These are phyloP conservation scores for Melanotaenia parkinsoni DNA, from an alignment of 2,797 vertebrate species.

Conservation along the genomic window DNA sequence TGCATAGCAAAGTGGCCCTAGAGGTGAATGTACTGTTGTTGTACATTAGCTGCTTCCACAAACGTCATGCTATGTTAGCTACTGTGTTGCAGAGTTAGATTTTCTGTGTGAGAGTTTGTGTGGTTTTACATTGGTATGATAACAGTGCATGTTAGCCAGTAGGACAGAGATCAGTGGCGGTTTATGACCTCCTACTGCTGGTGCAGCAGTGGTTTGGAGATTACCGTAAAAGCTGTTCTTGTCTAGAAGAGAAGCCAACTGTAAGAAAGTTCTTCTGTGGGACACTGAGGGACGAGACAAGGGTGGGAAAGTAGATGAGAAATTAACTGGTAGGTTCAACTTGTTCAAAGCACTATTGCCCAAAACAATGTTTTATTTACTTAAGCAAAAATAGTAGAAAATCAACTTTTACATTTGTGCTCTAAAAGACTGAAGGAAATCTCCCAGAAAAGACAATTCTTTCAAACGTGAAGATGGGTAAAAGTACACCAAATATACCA, in stretches of 20 bases:
- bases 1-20: constrained; percentile 58
- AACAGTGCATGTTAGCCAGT: constrained; percentile 18
- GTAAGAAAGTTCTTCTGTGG: not conserved
- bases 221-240: constrained; percentile 53
- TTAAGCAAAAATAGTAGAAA: no score
- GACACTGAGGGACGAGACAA: not conserved
- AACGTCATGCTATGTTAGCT: constrained; percentile 56
- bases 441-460: no score
- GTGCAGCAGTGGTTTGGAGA: constrained; percentile 44
- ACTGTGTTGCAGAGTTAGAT: constrained; percentile 18
- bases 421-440: no score
- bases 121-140: constrained; percentile 16
- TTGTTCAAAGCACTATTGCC: no score
- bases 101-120: not conserved
- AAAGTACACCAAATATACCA: no score
- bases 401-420: no score
- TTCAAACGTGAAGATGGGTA: no score
- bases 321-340: not conserved
- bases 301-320: not conserved
- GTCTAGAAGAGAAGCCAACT: constrained; percentile 29
- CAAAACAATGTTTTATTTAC: no score
- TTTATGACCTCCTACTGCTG: constrained; percentile 37
- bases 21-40: constrained; percentile 59
- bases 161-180: constrained; percentile 27
- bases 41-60: constrained; percentile 56